Percentiles rank a stretch among this genome's conserved stretches.
Evolutionary conservation across 2,113 vertebrate species (phyloP).

Genomic region (Dendrocopos noguchii): DNA sequence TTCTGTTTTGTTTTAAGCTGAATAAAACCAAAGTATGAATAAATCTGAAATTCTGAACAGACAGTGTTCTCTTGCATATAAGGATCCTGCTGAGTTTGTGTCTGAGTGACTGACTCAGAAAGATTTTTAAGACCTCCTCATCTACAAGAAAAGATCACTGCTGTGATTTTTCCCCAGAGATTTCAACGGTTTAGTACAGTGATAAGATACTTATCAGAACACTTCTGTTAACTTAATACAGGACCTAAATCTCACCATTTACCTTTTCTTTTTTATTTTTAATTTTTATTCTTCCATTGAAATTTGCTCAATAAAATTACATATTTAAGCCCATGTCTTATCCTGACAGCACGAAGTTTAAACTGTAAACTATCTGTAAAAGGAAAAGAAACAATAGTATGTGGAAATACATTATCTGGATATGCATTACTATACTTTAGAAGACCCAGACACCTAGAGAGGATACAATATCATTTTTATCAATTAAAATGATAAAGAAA

Average conservation of each 20-base stretch:
- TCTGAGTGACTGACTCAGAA: not conserved
- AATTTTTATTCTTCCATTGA: too few relatives aligned
- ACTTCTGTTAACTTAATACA: not conserved
- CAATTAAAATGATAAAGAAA: not conserved
- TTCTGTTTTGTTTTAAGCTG: not conserved
- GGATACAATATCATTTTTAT: not conserved
- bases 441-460: not conserved
- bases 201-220: not conserved
- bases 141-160: not conserved
- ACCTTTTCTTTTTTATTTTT: too few relatives aligned
- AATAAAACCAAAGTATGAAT: not conserved
- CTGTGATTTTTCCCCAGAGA: not conserved
- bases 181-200: not conserved
- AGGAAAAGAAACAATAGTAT: not conserved
- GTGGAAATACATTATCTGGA: not conserved
- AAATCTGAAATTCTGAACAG: not conserved
- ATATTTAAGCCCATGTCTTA: too few relatives aligned
- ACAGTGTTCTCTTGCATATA: not conserved
- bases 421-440: not conserved
- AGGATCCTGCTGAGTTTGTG: not conserved
- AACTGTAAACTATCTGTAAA: too few relatives aligned
- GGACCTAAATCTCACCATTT: not conserved
- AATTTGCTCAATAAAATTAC: too few relatives aligned
- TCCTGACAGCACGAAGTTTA: too few relatives aligned
- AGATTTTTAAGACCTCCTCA: not conserved